Conservation (phyloP, 2,113 vertebrate genomes). For the Prunella himalayana region DNA sequence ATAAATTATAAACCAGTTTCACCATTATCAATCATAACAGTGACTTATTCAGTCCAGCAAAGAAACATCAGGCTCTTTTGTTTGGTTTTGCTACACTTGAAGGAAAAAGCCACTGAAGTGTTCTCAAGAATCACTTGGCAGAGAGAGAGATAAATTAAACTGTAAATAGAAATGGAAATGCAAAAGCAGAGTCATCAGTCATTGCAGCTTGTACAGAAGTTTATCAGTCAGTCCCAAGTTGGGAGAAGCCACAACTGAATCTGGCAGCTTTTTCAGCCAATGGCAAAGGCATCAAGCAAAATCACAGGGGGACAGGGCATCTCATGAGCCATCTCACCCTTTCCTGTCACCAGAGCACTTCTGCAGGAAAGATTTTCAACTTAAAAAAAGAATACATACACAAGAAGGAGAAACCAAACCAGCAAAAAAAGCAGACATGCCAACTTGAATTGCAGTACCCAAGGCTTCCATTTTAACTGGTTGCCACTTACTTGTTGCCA, state of each 20-base stretch:
- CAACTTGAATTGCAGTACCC: neutral
- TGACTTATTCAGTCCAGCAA: slow-evolving; percentile 21
- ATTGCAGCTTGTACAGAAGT: neutral
- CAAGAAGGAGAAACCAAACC: neutral
- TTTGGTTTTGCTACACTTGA: slow-evolving; percentile 53
- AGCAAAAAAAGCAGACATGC: neutral
- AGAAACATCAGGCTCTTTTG: slow-evolving; percentile 21
- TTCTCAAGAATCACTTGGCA: slow-evolving; percentile 2
- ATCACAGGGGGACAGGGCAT: rapidly evolving
- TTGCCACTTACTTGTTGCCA: neutral
- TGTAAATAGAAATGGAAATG: slow-evolving; percentile 46
- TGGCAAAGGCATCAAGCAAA: rapidly evolving
- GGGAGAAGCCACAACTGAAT: neutral
- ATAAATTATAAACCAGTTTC: slow-evolving; percentile 19
- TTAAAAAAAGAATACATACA: neutral
- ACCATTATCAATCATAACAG: slow-evolving; percentile 38
- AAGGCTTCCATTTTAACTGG: neutral
- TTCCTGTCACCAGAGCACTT: neutral
- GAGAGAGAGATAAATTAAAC: slow-evolving; percentile 37
- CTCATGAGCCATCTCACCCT: rapidly evolving
- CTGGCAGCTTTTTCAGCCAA: neutral
- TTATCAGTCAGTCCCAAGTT: neutral
- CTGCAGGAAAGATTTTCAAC: neutral
- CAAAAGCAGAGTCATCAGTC: neutral
- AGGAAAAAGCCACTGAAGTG: slow-evolving; percentile 49